Evolutionary conservation across 2,888 invertebrate species (phyloP), one percentile per base, ranked within the genome.

Genomic region (Tipula vernalis): DNA sequence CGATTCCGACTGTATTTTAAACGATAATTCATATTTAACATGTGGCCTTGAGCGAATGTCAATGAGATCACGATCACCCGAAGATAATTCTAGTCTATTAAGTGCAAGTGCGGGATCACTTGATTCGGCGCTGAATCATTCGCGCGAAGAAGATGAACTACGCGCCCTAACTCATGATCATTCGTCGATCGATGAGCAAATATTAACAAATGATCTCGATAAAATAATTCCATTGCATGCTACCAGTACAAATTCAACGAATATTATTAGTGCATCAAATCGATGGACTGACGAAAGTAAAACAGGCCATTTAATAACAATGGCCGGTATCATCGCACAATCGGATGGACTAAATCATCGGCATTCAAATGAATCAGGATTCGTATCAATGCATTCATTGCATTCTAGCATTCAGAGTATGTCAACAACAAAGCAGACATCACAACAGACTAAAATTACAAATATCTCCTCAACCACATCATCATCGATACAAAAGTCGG

Each of bases 51-150:
- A 94, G 91, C 93, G 93, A 89, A 92, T 96, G 89, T 96, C 96
- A 0, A 93, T 96, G 88, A 94, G 96, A 89, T 96, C 96, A 83
- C 95, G 95, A 89, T 95, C 95, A 18, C 94, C 94, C 15, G 95
- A 95, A 90, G 95, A 95, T 91, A 94, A 94, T 87, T 94, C 94
- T 89, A 95, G 95, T 87, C 92, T 95, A 88, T 91, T 94, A 87
- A 94, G 94, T 87, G 94, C 93, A 88, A 95, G 96, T 89, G 95
- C 95, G 87, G 96, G 97, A 86, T 98, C 97, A 89, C 92, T 97
- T 89, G 97, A 97, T 91, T 98, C 97, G 0, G 96, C 97, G 91
- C 92, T 97, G 89, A 97, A 97, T 92, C 96, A 95, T 89, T 97
- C 97, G n/a, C 94, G 96, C 87, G 95, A 96, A 89, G 96, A 96